Conservation (phyloP, 1,140 invertebrate species). For the Ptiloglossa arizonensis region DNA sequence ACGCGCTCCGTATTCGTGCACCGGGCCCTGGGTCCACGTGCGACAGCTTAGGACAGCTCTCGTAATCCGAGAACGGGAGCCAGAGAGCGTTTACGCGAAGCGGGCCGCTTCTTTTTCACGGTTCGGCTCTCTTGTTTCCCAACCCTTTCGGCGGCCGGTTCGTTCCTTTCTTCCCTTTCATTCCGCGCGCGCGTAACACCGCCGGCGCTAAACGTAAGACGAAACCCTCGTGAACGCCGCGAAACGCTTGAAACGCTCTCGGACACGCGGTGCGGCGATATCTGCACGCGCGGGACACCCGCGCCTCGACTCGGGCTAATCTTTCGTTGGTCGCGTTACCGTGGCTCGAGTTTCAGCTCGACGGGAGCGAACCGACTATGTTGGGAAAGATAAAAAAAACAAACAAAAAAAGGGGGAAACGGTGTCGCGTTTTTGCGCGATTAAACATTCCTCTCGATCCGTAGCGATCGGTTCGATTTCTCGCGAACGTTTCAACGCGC, state of each 20-base stretch:
- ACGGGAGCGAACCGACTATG: too few relatives aligned
- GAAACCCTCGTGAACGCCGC: slow-evolving; percentile 19
- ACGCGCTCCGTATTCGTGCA: slow-evolving; percentile 32
- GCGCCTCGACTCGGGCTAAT: slow-evolving; percentile 41
- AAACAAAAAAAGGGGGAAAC: too few relatives aligned
- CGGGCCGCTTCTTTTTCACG: slow-evolving; percentile 30
- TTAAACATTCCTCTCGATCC: too few relatives aligned
- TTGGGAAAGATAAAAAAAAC: too few relatives aligned
- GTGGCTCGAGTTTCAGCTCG: slow-evolving; percentile 48
- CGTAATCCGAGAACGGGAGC: slow-evolving; percentile 69
- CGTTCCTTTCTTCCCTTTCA: slow-evolving; percentile 37
- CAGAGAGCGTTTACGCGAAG: slow-evolving; percentile 50
- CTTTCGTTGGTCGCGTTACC: slow-evolving; percentile 37
- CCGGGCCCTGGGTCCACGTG: slow-evolving; percentile 24
- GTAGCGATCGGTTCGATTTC: too few relatives aligned
- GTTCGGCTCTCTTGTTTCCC: slow-evolving; percentile 52
- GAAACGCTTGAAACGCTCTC: slow-evolving; percentile 21
- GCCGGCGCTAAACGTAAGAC: slow-evolving; percentile 42
- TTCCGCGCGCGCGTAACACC: neutral
- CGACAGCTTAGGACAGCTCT: slow-evolving; percentile 47
- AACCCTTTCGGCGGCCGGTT: slow-evolving; percentile 43
- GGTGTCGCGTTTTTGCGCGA: too few relatives aligned
- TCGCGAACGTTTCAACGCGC: neutral
- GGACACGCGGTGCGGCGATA: slow-evolving; percentile 10
- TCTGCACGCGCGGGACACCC: slow-evolving; percentile 22